Base-by-base conservation (phyloP, 2,113 vertebrate species). In the Polyodon spathula region DNA sequence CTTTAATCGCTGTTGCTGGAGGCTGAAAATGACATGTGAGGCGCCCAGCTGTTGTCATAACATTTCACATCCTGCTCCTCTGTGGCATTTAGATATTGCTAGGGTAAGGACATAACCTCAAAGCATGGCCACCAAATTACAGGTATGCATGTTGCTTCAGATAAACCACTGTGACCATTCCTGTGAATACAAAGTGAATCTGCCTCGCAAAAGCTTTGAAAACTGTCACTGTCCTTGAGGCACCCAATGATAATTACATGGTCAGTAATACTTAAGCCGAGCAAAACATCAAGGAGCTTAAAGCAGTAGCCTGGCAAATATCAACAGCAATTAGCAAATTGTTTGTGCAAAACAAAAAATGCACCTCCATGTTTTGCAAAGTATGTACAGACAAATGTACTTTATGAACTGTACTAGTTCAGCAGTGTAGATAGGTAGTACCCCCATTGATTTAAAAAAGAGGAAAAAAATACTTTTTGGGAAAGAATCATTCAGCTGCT, bases 121-220 rank as follows among this genome's bases (percentile, higher is more conserved):
- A 72, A 67, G 66, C 75, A 79, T 73, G 41, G 71, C 67, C 78
- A 74, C 82, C 80, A 76, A 56, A 70, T 77, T 78, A 79, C 82
- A 80, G 75, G 78, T 76, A 78, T 79, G 77, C 83, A 79, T 84
- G 86, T 84, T 86, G 80, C 81, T 80, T 79, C 81, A 85, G 86
- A 88, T 88, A 87, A 76, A 86, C 78, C 81, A 75, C 86, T 86
- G 80, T 83, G 84, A 88, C 87, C 86, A 88, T 86, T 86, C 83
- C 84, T 72, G 75, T 71, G 80, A 82, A 86, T 84, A 80, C 83
- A 73, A 78, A 85, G 84, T 73, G 66, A 87, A 87, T 87, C 85
- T 76, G 78, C 72, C 75, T 73, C 82, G 84, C 76, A 61, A 81
- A 78, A 81, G 77, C 83, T 87, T 88, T 86, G 85, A 87, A 87